Evolutionary conservation across 2,113 vertebrate species (phyloP), one percentile per base, ranked within the genome.

Genomic region (Alaudala cheleensis): DNA sequence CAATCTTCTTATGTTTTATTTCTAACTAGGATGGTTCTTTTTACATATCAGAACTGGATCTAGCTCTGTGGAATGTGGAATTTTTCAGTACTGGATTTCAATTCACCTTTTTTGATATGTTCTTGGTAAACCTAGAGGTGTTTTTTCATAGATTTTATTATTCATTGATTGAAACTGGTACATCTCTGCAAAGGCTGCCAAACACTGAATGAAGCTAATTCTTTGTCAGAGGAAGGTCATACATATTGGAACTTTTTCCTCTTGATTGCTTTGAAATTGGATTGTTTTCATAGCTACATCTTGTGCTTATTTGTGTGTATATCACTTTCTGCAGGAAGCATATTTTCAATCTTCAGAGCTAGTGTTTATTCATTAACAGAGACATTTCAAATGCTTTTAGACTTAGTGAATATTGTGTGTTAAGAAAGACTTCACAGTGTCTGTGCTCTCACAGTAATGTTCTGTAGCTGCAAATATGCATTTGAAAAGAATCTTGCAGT

Each of bases 341-440:
- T 56, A 64, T 76, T 88, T 93, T 66, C 67, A 93, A 28, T 90
- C 71, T 88, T 33, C 60, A 81, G 47, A 58, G 11, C 4, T 7
- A 50, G 18, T 90, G 64, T 73, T 95, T 83, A 78, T 86, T 34
- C 60, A 71, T 88, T 92, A 93, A 81, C 51, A 73, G 42, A 93
- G 50, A 78, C 39, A 51, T 88, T 94, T 93, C 64, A 85, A 86
- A 90, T 83, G 76, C 17, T 90, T 90, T 94, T 44, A 50, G 72
- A 34, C 50, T 90, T 83, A 62, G 58, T 78, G 76, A 86, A 78
- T 82, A 81, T 66, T 88, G 39, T 69, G 81, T 34, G 11, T 83
- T 61, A 83, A 81, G 67, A 88, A 80, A 88, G 33, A 47, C 39
- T 81, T 94, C 34, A 31, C 28, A 70, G 51, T 19, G 29, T 44